Conservation (phyloP, 2,113 vertebrate species). For the Odobenus rosmarus region DNA sequence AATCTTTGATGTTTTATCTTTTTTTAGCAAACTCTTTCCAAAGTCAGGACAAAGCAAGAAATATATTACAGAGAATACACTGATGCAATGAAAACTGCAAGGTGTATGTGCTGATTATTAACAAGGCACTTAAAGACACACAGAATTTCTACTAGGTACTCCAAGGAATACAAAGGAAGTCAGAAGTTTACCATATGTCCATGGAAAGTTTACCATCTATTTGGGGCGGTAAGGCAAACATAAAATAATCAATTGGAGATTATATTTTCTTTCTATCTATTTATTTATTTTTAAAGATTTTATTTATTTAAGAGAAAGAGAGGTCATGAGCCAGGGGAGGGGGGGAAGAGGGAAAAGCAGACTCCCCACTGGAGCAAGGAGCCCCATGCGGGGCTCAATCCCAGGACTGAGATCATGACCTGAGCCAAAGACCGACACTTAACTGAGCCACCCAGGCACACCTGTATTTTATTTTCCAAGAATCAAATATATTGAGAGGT, state of each 20-base stretch:
- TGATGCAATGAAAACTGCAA: background rate
- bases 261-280: background rate
- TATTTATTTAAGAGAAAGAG: background rate
- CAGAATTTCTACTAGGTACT: background rate
- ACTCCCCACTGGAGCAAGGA: background rate
- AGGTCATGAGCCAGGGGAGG: background rate
- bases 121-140: background rate
- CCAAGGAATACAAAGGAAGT: background rate
- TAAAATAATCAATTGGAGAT: background rate
- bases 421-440: background rate
- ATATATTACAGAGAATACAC: background rate
- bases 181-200: background rate
- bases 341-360: background rate
- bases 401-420: background rate
- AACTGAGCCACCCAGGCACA: background rate
- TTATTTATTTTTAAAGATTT: background rate
- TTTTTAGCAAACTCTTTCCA: background rate
- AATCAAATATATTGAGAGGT: background rate
- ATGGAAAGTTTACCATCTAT: background rate
- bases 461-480: conserved; percentile 31
- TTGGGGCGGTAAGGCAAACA: background rate
- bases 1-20: background rate
- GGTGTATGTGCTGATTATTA: background rate
- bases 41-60: conserved; percentile 32
- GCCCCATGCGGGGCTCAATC: background rate